A percentile compares a stretch with the other conserved stretches of the same genome.
Evolutionary conservation across 2,113 vertebrate genomes (phyloP).

Genomic region (Gavia stellata): DNA sequence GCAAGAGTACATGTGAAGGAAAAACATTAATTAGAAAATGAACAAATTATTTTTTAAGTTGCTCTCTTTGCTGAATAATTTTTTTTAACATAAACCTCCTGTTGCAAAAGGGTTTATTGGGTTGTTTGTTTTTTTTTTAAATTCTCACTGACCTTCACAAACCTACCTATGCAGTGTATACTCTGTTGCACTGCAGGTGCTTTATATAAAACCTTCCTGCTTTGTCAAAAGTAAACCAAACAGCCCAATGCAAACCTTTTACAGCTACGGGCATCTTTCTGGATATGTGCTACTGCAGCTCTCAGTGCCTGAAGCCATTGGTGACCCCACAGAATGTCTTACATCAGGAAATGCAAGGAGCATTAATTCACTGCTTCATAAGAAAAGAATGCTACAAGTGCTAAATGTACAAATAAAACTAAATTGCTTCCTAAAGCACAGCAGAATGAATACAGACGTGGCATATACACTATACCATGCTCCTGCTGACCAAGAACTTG

Average conservation of each 20-base stretch:
- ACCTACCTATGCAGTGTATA: neutral
- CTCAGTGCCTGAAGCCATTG: neutral
- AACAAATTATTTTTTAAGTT: neutral
- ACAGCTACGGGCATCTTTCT: neutral
- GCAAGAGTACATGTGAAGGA: neutral
- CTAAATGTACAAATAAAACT: constrained; percentile 10
- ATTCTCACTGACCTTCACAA: neutral
- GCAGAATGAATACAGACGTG: neutral
- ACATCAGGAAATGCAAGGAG: neutral
- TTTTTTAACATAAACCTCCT: neutral
- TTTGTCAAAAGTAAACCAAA: neutral
- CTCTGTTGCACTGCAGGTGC: neutral
- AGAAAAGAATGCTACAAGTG: neutral
- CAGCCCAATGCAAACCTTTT: neutral
- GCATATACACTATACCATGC: neutral
- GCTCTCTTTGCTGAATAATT: neutral
- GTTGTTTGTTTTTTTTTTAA: neutral
- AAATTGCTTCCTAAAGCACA: neutral
- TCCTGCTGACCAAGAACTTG: neutral
- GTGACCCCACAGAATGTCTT: neutral
- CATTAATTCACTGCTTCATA: constrained; percentile 1
- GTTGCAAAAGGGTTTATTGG: neutral
- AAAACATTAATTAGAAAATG: constrained; percentile 2
- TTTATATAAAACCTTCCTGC: neutral
- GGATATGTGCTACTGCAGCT: neutral